Base-by-base conservation (phyloP, 1,140 invertebrate genomes). In the Aphidius ervi region DNA sequence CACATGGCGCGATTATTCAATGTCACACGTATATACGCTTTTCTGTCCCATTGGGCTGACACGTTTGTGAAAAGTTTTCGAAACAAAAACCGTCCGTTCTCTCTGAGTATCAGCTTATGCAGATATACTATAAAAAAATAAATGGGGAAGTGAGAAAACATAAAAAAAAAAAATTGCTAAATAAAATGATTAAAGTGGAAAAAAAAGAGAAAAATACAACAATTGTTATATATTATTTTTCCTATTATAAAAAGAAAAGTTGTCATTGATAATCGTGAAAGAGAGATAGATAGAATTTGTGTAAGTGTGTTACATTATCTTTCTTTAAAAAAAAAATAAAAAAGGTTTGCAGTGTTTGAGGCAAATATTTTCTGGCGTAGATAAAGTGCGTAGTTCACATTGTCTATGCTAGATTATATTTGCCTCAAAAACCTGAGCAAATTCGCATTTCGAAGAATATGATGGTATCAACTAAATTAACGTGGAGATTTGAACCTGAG, bases 1-100 rank as follows among this genome's bases (percentile, higher is more conserved):
- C 10, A 52, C 40, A 59, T 43, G 43, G 23, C 37, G 31, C 58
- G 47, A 59, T 59, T 59, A 59, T 59, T 59, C 58, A 52, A 59
- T 52, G 58, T 59, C 58, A 52, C 20, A 59, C 47, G 5, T 48
- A 43, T 59, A 40, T 59, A 31, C 16, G 6, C n/a, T 20, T 23
- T 56, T 46, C 43, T 31, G 7, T 46, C 46, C 16, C 46, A 46
- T 46, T n/a, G 5, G 23, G 16, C 16, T 56, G 54, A 56, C 43
- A 20, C 43, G 42, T 7, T 41, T 46, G 31, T 56, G 23, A 56
- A 56, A 56, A 45, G 43, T 16, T 56, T 45, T 46, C 23, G 6
- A 56, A 56, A 52, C 50, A 52, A 20, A 56, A 56, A 23, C 7
- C 42, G 40, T 52, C 50, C 50, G 23, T 39, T 52, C 4, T 31